Conservation (phyloP, 2,797 vertebrate species). For the Sus cebifrons region DNA sequence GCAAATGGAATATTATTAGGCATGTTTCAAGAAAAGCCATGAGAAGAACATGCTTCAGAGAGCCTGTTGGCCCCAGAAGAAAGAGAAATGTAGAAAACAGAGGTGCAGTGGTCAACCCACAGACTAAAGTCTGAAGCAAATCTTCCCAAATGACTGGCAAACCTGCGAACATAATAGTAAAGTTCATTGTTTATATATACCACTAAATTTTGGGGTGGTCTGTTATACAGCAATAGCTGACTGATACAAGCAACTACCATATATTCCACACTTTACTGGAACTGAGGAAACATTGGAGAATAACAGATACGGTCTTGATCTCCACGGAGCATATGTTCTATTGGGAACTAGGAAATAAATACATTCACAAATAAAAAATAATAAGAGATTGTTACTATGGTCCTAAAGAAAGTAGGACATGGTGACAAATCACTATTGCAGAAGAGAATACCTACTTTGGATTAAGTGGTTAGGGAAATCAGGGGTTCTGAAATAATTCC, state of each 20-base stretch:
- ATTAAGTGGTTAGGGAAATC: neutral
- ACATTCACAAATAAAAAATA: neutral
- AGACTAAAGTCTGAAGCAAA: neutral
- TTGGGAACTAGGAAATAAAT: neutral
- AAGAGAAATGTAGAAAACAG: neutral
- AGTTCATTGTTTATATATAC: neutral
- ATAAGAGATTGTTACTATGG: neutral
- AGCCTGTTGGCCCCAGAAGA: neutral
- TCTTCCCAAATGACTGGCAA: neutral
- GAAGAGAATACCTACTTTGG: neutral
- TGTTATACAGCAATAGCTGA: neutral
- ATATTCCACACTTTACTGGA: neutral
- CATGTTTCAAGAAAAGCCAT: slow-evolving; percentile 22
- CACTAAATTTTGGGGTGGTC: neutral
- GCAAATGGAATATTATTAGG: neutral
- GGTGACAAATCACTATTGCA: neutral
- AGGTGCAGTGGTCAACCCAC: neutral
- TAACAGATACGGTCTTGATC: neutral
- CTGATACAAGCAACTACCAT: neutral
- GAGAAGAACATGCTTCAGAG: neutral
- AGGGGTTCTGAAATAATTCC: neutral
- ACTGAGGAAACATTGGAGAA: neutral
- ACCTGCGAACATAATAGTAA: neutral
- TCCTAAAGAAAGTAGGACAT: slow-evolving; percentile 27
- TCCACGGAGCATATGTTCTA: neutral